These are phyloP conservation scores for Propsilocerus akamusi DNA, from an alignment of 1,140 invertebrate species.

Conservation along the genomic window DNA sequence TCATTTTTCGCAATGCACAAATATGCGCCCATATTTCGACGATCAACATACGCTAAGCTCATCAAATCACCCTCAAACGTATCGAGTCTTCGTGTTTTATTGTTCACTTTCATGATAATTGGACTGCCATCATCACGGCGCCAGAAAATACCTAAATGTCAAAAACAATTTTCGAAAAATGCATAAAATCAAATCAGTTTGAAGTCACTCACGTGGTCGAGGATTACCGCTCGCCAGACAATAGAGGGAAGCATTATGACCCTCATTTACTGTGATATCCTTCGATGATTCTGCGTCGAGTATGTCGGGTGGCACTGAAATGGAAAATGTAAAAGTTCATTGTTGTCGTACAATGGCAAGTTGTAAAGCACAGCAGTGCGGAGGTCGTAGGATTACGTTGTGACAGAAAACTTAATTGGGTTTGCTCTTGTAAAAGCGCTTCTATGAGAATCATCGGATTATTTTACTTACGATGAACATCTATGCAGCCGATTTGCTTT, in stretches of 20 bases:
- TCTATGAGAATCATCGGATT: no score
- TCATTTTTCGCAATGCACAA: slow-evolving; percentile 58
- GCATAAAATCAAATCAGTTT: no score
- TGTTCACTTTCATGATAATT: background rate
- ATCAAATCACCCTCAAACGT: slow-evolving; percentile 38
- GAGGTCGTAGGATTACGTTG: no score
- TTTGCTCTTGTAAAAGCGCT: no score
- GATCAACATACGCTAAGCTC: slow-evolving; percentile 41
- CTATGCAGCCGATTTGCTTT: slow-evolving; percentile 45
- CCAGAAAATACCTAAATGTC: slow-evolving; percentile 31
- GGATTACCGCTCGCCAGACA: slow-evolving; percentile 48
- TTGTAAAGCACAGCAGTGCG: background rate
- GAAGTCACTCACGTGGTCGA: slow-evolving; percentile 20
- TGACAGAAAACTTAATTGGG: no score
- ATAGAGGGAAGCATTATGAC: slow-evolving; percentile 44
- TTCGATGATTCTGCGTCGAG: slow-evolving; percentile 45
- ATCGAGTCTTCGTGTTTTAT: slow-evolving; percentile 14
- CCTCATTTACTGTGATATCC: slow-evolving; percentile 45
- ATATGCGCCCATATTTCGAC: slow-evolving; percentile 54
- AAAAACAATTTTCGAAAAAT: no score
- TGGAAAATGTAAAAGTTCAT: slow-evolving; percentile 7
- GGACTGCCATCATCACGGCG: slow-evolving; percentile 32
- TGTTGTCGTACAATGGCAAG: background rate
- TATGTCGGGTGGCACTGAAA: slow-evolving; percentile 47
- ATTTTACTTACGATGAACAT: slow-evolving; percentile 40